Evolutionary conservation across 2,888 invertebrate genomes (phyloP).

Genomic region (Harmothoe impar): DNA sequence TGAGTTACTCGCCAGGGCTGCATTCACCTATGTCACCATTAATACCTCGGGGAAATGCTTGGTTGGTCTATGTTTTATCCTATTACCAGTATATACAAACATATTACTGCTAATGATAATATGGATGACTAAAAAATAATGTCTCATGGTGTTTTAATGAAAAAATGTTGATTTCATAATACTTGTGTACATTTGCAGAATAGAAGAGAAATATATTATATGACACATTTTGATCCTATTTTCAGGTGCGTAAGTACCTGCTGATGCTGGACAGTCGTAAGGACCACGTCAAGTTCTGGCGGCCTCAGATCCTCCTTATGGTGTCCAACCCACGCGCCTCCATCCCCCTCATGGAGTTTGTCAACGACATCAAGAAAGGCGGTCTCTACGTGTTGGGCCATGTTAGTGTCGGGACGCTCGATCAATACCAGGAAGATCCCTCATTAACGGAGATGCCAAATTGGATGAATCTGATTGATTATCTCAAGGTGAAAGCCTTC

Average conservation of each 20-base stretch:
- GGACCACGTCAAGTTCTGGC: slow-evolving; percentile 99
- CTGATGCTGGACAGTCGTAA: slow-evolving; percentile 97
- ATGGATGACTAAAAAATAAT: too few relatives aligned
- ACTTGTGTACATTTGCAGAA: too few relatives aligned
- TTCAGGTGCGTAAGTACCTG: slow-evolving; percentile 96
- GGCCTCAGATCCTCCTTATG: slow-evolving; percentile 96
- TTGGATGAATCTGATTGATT: slow-evolving; percentile 97
- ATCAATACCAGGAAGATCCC: slow-evolving; percentile 87
- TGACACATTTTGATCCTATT: neutral
- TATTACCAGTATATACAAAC: too few relatives aligned
- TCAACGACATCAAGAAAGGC: slow-evolving; percentile 97
- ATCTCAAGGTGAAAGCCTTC: slow-evolving; percentile 95
- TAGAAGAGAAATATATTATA: too few relatives aligned
- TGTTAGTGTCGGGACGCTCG: slow-evolving; percentile 87
- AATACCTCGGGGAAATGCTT: too few relatives aligned
- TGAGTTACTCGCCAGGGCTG: too few relatives aligned
- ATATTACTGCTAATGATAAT: too few relatives aligned
- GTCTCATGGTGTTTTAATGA: too few relatives aligned
- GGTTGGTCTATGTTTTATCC: too few relatives aligned
- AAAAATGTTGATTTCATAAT: too few relatives aligned
- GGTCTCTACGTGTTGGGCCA: slow-evolving; percentile 94
- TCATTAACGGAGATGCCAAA: slow-evolving; percentile 91
- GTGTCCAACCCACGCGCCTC: slow-evolving; percentile 95
- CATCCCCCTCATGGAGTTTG: slow-evolving; percentile 96
- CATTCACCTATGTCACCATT: too few relatives aligned